Base-by-base conservation (phyloP, 2,113 vertebrate genomes). In the Ardeotis arabs region DNA sequence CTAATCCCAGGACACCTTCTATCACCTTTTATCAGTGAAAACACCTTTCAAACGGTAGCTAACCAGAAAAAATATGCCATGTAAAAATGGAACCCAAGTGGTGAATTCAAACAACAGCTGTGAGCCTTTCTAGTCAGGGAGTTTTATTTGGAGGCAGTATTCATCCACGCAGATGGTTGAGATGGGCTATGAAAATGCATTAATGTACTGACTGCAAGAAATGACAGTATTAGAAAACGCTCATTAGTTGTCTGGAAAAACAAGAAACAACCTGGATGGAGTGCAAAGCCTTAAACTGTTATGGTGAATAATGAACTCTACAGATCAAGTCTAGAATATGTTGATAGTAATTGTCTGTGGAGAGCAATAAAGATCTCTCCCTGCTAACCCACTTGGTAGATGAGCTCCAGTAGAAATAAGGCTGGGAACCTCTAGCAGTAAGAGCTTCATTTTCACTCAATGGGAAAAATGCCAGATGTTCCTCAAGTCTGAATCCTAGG, bases 101-200 rank as follows among this genome's bases (percentile, higher is more conserved):
- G 69, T 95, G 59, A 93, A 87, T 89, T 37, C 58, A 78, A 76
- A 72, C 69, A 96, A 47, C 93, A 96, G 82, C 92, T 96, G 94
- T 89, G 76, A 93, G 44, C 41, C 41, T 96, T 96, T 96, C 94
- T 84, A 93, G 66, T 49, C 81, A 86, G 73, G 85, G 82, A 90
- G 41, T 90, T 95, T 91, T 90, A 85, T 97, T 96, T 90, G 84
- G 87, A 92, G 82, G 59, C 62, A 79, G n/a, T 81, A 78, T 94
- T 92, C 70, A 50, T 66, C 83, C 35, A 67, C 6, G 3, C 90
- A 96, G 94, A 93, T 95, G 90, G 92, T 20, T 81, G 62, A 83
- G 79, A 84, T 75, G 88, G 87, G 69, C 89, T 93, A 62, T 80
- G 79, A 79, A 91, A 96, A 94, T 35, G 52, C 63, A 78, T 90